Conservation (phyloP, 2,888 invertebrate genomes). For the Cephus spinipes region DNA sequence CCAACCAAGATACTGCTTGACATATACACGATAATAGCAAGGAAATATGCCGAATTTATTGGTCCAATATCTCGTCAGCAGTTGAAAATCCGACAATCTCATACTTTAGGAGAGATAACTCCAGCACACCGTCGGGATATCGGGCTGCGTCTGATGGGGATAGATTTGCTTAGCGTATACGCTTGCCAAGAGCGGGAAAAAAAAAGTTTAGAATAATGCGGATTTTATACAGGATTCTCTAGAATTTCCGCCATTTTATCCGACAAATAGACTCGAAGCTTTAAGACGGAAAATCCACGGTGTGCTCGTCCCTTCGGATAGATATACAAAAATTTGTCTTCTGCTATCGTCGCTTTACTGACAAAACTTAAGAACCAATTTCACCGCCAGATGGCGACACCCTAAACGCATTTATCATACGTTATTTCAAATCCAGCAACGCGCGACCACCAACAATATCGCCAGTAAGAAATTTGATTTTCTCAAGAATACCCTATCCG, state of each 20-base stretch:
- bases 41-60: neutral
- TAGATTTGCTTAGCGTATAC: conserved; percentile 41
- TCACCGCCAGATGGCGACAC: neutral
- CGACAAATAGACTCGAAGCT: conserved; percentile 37
- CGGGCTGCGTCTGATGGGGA: conserved; percentile 44
- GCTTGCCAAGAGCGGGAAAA: conserved; percentile 17
- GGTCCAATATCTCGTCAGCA: neutral
- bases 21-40: neutral
- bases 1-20: neutral
- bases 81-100: neutral
- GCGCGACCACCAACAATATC: neutral
- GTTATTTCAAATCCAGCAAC: neutral
- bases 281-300: neutral
- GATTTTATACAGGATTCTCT: conserved; percentile 37
- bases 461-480: neutral
- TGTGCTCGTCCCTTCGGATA: neutral
- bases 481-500: neutral
- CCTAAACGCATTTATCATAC: neutral
- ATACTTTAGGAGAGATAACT: neutral
- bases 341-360: neutral
- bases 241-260: conserved; percentile 34
- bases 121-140: conserved; percentile 15
- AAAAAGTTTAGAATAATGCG: conserved; percentile 46
- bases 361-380: neutral
- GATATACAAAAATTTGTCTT: neutral